Conservation (phyloP, 2,113 vertebrate species). For the Eudyptes chrysolophus region DNA sequence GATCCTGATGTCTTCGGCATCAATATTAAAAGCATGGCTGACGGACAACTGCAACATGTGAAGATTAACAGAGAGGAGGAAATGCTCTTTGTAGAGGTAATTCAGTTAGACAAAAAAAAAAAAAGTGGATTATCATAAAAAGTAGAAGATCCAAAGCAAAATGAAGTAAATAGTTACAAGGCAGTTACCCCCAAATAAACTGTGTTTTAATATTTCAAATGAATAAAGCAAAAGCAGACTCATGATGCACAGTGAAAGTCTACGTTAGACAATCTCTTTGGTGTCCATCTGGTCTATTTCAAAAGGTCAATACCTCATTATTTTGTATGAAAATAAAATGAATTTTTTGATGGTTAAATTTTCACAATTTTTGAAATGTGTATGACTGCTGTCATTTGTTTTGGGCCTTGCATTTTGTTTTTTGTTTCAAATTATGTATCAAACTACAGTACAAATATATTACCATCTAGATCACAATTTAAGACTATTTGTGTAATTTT, state of each 20-base stretch:
- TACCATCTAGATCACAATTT: not conserved
- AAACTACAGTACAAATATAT: not conserved
- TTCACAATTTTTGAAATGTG: not conserved
- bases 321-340: not conserved
- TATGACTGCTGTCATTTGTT: not conserved
- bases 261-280: not conserved
- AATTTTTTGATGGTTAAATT: not conserved
- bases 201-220: not conserved
- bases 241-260: not conserved
- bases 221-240: not conserved
- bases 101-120: too few relatives aligned
- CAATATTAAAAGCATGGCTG: constrained; percentile 75
- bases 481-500: not conserved
- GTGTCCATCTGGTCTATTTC: not conserved
- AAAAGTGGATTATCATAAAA: not conserved
- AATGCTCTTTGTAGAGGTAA: constrained; percentile 79
- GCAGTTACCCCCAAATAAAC: not conserved
- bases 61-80: constrained; percentile 78
- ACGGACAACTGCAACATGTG: constrained; percentile 78
- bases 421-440: not conserved
- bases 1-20: constrained; percentile 76
- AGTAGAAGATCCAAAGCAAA: not conserved
- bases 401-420: fast-evolving
- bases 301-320: not conserved
- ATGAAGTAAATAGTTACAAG: not conserved